Base-by-base conservation (phyloP, 1,140 invertebrate genomes). In the Littorina saxatilis region DNA sequence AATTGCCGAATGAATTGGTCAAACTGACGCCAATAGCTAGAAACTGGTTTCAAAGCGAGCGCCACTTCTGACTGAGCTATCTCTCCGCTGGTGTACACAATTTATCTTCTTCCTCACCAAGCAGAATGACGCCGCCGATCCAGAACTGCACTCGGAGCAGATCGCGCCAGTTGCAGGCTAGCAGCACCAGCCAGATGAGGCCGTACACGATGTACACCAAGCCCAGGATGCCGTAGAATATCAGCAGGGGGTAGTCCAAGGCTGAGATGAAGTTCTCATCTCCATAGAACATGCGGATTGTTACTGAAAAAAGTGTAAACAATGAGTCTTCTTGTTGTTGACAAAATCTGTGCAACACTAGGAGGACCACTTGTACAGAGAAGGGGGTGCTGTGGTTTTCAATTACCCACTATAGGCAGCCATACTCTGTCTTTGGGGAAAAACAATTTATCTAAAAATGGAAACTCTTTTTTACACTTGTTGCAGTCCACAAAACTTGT, bases 101-200 rank as follows among this genome's bases (percentile, higher is more conserved):
- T 32, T 27, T 66, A 7, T 66, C n/a, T 4, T 58, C 15, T 66
- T 76, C 73, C 86, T 85, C 87, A 86, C 97, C 97, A 0, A 98
- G 91, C 39, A 98, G 92, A 79, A 98, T 97, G 58, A 98, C 96
- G 52, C 94, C 96, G 13, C 96, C 96, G 89, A 99, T 98, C 97
- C 97, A 99, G 93, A 98, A 98, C 93, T 99, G 98, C 40, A 99
- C 96, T 70, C 97, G 93, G n/a, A 99, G 93, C 5, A 99, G 92
- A 91, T 99, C 97, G 81, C 96, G 93, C 97, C 97, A 99, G 91
- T 97, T 96, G 82, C 96, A 93, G 82, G 95, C 96, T 32, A 96
- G 96, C n/a, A 97, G 94, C 13, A 95, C 90, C 55, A 98, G 93
- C 98, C 98, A 99, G 43, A 94, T 94, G 5, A 96, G 87, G n/a